Conservation (phyloP, 2,797 vertebrate species). For the Pangasius larnaudii region DNA sequence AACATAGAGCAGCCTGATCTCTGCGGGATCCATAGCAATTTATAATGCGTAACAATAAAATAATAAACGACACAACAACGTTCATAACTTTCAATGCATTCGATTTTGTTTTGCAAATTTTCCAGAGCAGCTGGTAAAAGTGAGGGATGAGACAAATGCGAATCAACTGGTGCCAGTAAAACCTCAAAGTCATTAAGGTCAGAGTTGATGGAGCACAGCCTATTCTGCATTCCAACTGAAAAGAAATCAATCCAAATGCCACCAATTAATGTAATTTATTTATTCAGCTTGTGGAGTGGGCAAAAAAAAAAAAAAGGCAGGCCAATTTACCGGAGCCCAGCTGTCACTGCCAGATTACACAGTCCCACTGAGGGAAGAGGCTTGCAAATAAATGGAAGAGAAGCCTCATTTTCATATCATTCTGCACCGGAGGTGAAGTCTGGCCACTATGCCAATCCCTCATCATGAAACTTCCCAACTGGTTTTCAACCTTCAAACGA, state of each 20-base stretch:
- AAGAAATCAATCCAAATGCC: conserved; percentile 27
- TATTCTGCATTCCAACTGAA: conserved; percentile 16
- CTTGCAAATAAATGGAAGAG: conserved; percentile 29
- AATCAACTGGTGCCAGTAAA: conserved; percentile 14
- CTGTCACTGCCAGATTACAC: conserved; percentile 33
- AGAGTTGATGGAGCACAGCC: not conserved
- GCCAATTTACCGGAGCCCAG: conserved; percentile 31
- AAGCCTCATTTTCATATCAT: conserved; percentile 35
- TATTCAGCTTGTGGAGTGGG: conserved; percentile 37
- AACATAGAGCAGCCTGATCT: not conserved
- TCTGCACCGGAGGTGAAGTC: conserved; percentile 23
- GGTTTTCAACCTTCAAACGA: not conserved
- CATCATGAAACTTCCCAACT: not conserved
- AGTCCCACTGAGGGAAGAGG: conserved; percentile 15
- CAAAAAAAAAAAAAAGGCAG: conserved; percentile 26
- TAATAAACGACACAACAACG: not conserved
- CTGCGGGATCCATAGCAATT: not conserved
- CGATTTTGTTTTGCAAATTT: not conserved
- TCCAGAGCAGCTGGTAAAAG: conserved; percentile 7
- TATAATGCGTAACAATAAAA: not conserved
- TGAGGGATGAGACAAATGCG: not conserved
- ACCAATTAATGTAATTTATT: conserved; percentile 37
- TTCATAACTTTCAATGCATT: not conserved
- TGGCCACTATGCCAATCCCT: conserved; percentile 12
- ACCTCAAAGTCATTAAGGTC: conserved; percentile 5